phyloP scores from a whole-genome alignment of 2,113 vertebrate genomes.

The Choloepus hoffmanni region DNA sequence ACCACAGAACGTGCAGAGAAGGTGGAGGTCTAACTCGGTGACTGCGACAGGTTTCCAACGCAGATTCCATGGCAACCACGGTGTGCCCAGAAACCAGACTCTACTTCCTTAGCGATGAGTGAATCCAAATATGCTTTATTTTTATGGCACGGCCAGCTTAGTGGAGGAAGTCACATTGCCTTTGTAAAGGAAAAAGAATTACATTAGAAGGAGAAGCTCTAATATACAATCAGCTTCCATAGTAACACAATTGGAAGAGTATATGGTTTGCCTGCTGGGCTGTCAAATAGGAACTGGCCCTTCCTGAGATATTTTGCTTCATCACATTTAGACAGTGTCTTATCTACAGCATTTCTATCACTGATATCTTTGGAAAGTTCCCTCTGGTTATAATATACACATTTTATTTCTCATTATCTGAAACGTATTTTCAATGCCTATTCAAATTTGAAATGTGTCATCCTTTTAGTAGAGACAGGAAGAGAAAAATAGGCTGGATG shows the following conservation, averaged over 20 bases:
- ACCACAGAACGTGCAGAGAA: not conserved
- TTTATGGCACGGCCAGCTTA: not conserved
- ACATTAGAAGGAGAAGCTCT: not conserved
- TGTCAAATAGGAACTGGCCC: not conserved
- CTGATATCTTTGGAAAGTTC: no score
- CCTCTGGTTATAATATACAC: rapidly evolving
- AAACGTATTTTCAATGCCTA: not conserved
- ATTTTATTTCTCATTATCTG: not conserved
- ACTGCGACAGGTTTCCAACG: not conserved
- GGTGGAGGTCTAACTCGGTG: not conserved
- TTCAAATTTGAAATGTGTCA: not conserved
- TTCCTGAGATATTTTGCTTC: not conserved
- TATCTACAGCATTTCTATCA: rapidly evolving
- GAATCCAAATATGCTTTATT: not conserved
- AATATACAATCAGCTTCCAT: not conserved
- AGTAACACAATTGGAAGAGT: not conserved
- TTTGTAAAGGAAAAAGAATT: not conserved
- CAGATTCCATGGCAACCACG: slow-evolving; percentile 36
- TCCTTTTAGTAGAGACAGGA: not conserved
- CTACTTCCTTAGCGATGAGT: slow-evolving; percentile 40
- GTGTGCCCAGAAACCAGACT: slow-evolving; percentile 40
- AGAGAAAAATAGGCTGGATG: not conserved
- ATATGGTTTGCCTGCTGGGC: rapidly evolving
- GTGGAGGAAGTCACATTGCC: not conserved
- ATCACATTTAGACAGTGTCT: not conserved